Evolutionary conservation across 2,797 vertebrate genomes (phyloP).

Genomic region (Acanthurus lineatus): DNA sequence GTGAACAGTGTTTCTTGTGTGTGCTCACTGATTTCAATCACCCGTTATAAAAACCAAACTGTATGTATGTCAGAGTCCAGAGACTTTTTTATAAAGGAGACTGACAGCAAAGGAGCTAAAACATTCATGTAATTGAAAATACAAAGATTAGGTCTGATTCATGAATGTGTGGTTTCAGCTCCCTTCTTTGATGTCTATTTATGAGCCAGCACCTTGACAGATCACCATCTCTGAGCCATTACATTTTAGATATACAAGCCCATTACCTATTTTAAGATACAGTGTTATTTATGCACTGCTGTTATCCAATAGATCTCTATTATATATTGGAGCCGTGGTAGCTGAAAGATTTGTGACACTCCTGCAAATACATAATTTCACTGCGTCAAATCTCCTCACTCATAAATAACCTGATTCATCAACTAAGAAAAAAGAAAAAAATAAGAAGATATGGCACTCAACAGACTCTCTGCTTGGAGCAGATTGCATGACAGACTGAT

Average conservation of each 20-base stretch:
- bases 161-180: not conserved
- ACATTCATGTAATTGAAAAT: not conserved
- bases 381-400: constrained; percentile 13
- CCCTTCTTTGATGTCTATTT: not conserved
- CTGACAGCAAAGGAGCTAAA: not conserved
- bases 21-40: not conserved
- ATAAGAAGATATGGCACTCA: constrained; percentile 32
- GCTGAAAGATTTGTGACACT: constrained; percentile 17
- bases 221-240: not conserved
- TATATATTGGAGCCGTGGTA: constrained; percentile 2
- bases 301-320: constrained; percentile 4
- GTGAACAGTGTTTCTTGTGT: not conserved
- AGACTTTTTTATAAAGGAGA: not conserved
- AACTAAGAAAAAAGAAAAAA: constrained; percentile 26
- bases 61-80: not conserved
- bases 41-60: not conserved
- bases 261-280: constrained; percentile 8
- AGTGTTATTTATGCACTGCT: constrained; percentile 4
- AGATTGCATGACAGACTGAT: constrained; percentile 55
- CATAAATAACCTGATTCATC: constrained; percentile 31
- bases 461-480: constrained; percentile 23
- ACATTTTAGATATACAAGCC: not conserved
- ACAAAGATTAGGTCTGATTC: constrained; percentile 7
- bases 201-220: not conserved
- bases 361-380: constrained; percentile 22